Base-by-base conservation (phyloP, 2,888 invertebrate genomes). In the Drosophila gaucha region DNA sequence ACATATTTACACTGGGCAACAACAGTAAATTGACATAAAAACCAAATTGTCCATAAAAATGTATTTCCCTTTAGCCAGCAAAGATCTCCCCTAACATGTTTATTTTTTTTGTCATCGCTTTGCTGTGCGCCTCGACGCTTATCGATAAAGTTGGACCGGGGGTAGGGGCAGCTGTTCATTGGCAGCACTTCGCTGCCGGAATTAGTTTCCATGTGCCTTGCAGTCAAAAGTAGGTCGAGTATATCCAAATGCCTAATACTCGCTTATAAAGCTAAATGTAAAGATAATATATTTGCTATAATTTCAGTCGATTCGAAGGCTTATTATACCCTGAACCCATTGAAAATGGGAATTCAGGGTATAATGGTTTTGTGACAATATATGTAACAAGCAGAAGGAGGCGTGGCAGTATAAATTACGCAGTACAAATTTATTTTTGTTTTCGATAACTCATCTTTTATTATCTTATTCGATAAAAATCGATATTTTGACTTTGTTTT, bases 21-120 rank as follows among this genome's bases (percentile, higher is more conserved):
- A 87, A 79, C 85, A 85, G 78, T 82, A 84, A 84, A 84, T 84
- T 84, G 84, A 84, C 84, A 84, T 84, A 84, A 84, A 84, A 84
- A 85, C 87, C 84, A 84, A 84, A 84, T 84, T 84, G 84, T 84
- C 87, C 88, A 84, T 84, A 84, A 84, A 84, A 84, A 82, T 87
- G 84, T 84, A 87, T 84, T 84, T 82, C 79, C 86, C 80, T 80
- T 80, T 80, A 67, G 86, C 80, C 86, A 69, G 64, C 74, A 74
- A 72, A 82, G 69, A 78, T 71, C 60, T 71, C 72, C 78, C 70
- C 72, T 16, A 54, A 52, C 67, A 59, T 65, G 41, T 59, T 52
- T 52, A 16, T 36, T 59, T 36, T 52, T 57, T 57, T 47, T 20
- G 35, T 33, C 24, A 12, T 20, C 31, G 24, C 20, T 33, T n/a